Evolutionary conservation across 2,888 invertebrate species (phyloP).

Genomic region (Cynaeus angustus): DNA sequence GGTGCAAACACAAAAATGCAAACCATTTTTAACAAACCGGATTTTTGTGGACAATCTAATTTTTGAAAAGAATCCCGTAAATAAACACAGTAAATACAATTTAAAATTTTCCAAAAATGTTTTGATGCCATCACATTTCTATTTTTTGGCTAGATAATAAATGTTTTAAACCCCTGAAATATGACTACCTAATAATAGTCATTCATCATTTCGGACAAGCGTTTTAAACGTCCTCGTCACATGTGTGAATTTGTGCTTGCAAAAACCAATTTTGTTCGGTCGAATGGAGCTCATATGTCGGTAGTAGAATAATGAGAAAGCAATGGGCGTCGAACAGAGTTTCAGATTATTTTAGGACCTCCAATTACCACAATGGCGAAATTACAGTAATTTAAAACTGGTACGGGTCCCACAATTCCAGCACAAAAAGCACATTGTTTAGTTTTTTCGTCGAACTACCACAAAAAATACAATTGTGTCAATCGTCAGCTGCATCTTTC

Average conservation of each 20-base stretch:
- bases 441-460: constrained; percentile 17
- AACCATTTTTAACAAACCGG: no score
- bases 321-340: constrained; percentile 38
- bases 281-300: constrained; percentile 42
- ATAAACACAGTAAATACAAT: no score
- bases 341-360: constrained; percentile 40
- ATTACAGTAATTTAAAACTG: constrained; percentile 42
- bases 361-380: constrained; percentile 34
- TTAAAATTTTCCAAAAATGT: no score
- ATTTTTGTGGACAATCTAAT: no score
- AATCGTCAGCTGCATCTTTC: not conserved
- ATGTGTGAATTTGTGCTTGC: constrained; percentile 46
- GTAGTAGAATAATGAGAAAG: constrained; percentile 43
- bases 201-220: constrained; percentile 42
- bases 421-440: constrained; percentile 13
- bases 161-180: no score
- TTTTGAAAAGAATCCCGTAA: no score
- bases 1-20: no score
- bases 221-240: constrained; percentile 37
- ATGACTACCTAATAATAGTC: constrained; percentile 4
- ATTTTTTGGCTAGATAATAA: no score
- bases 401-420: not conserved
- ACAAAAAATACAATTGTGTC: constrained; percentile 8
- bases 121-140: no score
- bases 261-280: constrained; percentile 42